A percentile compares a stretch with the other conserved stretches of the same genome.
phyloP scores from a whole-genome alignment of 2,113 vertebrate species.

The Entelurus aequoreus region DNA sequence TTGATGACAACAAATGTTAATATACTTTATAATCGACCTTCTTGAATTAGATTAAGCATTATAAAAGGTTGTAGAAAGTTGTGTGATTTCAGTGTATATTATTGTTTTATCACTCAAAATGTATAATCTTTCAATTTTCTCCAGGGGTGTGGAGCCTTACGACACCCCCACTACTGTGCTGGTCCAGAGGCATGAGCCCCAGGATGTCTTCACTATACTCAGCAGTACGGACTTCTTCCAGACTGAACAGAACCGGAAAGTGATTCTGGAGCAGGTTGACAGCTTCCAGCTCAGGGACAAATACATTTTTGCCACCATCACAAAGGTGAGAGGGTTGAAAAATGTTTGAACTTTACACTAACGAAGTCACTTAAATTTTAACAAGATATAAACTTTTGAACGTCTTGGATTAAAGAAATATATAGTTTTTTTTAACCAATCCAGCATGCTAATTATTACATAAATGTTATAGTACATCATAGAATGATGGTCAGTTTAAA shows the following conservation, averaged over 20 bases:
- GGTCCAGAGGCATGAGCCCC: slow-evolving; percentile 88
- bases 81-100: background rate
- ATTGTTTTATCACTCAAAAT: background rate
- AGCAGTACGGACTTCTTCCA: slow-evolving; percentile 96
- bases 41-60: too few species aligned
- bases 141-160: slow-evolving; percentile 88
- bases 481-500: too few species aligned
- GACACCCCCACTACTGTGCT: slow-evolving; percentile 84
- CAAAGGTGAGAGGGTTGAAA: slow-evolving; percentile 74
- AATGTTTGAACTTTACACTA: background rate
- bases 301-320: slow-evolving; percentile 95
- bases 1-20: too few species aligned
- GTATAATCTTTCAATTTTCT: background rate
- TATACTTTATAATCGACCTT: too few species aligned
- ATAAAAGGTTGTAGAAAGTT: background rate
- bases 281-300: slow-evolving; percentile 95
- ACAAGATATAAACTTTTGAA: background rate
- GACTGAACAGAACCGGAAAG: slow-evolving; percentile 80
- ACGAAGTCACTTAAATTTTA: background rate
- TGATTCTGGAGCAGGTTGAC: slow-evolving; percentile 86
- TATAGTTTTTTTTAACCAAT: too few species aligned
- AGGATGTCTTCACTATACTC: slow-evolving; percentile 81
- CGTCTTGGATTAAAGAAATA: background rate
- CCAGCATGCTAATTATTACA: too few species aligned
- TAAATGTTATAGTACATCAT: too few species aligned